Evolutionary conservation across 2,888 invertebrate genomes (phyloP), one percentile per base, ranked within the genome.

Genomic region (Epistrophe grossulariae): DNA sequence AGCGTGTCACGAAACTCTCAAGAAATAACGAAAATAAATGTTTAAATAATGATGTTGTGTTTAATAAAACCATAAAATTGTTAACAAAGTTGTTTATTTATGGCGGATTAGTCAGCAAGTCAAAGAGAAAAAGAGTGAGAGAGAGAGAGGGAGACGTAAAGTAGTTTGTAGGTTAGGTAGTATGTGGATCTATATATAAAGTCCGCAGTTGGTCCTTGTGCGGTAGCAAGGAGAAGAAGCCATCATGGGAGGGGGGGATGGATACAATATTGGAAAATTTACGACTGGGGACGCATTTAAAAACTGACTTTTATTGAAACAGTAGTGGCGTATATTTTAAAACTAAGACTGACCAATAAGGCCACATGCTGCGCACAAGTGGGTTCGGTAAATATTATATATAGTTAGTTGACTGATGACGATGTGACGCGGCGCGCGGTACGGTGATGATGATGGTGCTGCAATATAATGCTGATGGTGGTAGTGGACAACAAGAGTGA

Each of bases 51-150:
- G 87, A 87, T 83, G 87, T 79, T 83, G 87, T 83, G 87, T 83
- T 87, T 87, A 87, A 87, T 87, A 83, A 83, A 87, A 87, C 87
- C 87, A 87, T 87, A 83, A 87, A 87, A 87, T 87, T 83, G 87
- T 87, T 87, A 87, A 87, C 87, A 87, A 87, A 87, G 87, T 87
- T 83, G 87, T 87, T 83, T 87, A 87, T 87, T 87, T 87, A 87
- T 87, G 87, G 87, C 66, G 79, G 83, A 87, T 83, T 83, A 83
- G 82, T 60, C 74, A 50, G 76, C 43, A 72, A 48, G 52, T 17
- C 43, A 50, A 50, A 48, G 48, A 66, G 19, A 8, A 5, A 13
- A 19, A 40, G 38, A 13, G 3, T 31, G 24, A 24, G 24, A 40
- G 38, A 13, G 3, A 4, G 24, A 24, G 24, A 59, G n/a, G 11